Base-by-base conservation (phyloP, 2,888 invertebrate genomes). In the Drosophila aldrichi region DNA sequence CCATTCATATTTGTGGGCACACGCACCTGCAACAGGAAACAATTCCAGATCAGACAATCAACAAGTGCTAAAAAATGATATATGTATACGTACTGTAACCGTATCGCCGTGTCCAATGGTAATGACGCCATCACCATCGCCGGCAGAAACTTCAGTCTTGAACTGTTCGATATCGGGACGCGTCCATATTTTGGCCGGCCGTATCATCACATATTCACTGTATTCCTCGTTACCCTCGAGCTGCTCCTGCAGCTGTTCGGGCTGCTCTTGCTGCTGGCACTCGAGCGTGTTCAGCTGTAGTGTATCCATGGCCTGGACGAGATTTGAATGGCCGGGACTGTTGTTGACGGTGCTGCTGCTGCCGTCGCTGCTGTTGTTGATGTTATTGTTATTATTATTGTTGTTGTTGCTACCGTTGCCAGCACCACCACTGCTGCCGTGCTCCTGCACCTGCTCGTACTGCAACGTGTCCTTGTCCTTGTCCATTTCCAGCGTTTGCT, bases 1-100 rank as follows among this genome's bases (percentile, higher is more conserved):
- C 99, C 99, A 87, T 97, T 96, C 76, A 96, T 96, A 91, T 98
- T 98, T 0, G 99, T 99, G 10, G 99, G 99, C 60, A 99, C 99
- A 43, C 99, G 94, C 4, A 96, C 95, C 95, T 93, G 46, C 2
- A 36, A 7, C n/a, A n/a, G 38, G n/a, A 38, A 16, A 7, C 16
- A 16, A n/a, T 7, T 7, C 7, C 4, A 6, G 2, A 36, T 14
- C n/a, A 22, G 18, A 25, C 25, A 25, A 43, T 43, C 7, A 43
- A 14, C 22, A 14, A 32, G 1, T 36, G 4, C 14, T 14, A 36
- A 14, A 12, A 36, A 36, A 5, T n/a, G 2, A 7, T 43, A 20
- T 29, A 5, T 7, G 0, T 6, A 43, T 25, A 67, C 79, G 91
- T 84, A 98, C 97, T 54, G 99, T 99, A 52, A 99, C 97, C 0